Base-by-base conservation (phyloP, 2,888 invertebrate species). In the Drosophila testacea region DNA sequence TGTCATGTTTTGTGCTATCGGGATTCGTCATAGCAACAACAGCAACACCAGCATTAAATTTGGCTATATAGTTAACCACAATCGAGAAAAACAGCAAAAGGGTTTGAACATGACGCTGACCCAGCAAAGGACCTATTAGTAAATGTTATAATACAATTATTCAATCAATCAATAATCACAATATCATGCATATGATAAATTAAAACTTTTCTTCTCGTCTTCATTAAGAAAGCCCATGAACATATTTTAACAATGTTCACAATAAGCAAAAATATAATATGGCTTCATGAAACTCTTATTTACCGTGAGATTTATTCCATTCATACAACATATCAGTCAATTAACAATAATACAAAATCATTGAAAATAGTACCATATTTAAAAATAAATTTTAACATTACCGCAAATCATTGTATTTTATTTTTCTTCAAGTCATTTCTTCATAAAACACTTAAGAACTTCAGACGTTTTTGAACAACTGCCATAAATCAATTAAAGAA, bases 21-120 rank as follows among this genome's bases (percentile, higher is more conserved):
- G 91, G 86, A 79, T 95, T 94, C 0, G 95, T 95, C 96, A 96
- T 96, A 11, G 96, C 96, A 0, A 96, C 94, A 30, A 96, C 94
- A 0, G 95, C 95, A 1, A 96, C 95, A 0, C 95, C 95, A 78
- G 95, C 93, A 86, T 95, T 95, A 42, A 95, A 94, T 59, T 96
- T 93, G 66, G 95, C 94, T 6, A 94, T 94, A 81, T 94, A 95
- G 62, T 95, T 94, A 0, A 95, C 93, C 0, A 94, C 91, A 77
- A 95, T 93, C 0, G 94, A 94, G 0, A 94, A 72, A 77, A 95
- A 95, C 63, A 95, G 92, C 74, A 96, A 86, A 1, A 94, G 78
- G 0, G 94, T 93, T 85, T 96, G 95, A 6, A 94, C 84, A 84
- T 96, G 96, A 1, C 96, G 93, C 52, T 94, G 93, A 32, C 95